A percentile compares a stretch with the other conserved stretches of the same genome.
Conservation (phyloP, 2,888 invertebrate genomes). For the Chalcosyrphus nemorum region DNA sequence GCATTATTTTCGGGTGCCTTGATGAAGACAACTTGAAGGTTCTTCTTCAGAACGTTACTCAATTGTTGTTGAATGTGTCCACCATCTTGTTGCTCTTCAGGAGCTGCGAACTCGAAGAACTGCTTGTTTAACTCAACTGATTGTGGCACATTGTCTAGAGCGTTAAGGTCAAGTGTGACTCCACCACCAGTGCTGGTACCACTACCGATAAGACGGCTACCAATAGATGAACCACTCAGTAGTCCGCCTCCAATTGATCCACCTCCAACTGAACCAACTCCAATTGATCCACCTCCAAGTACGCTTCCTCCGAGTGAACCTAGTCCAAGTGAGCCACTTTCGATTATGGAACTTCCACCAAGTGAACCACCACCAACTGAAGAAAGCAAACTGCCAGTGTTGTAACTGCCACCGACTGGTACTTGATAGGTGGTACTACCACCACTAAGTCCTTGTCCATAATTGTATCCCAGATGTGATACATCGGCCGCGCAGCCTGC, state of each 20-base stretch:
- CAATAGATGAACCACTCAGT: neutral
- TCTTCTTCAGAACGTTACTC: constrained; percentile 75
- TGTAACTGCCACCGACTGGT: too few species aligned
- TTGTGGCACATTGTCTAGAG: constrained; percentile 43
- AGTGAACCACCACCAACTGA: neutral
- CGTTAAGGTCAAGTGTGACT: constrained; percentile 29
- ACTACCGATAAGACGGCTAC: neutral
- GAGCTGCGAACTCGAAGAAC: constrained; percentile 77
- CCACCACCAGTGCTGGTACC: neutral
- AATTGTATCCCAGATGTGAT: constrained; percentile 12
- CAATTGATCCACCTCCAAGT: too few species aligned
- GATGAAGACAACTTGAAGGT: constrained; percentile 79
- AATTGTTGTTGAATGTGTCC: constrained; percentile 62
- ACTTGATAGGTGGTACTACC: neutral
- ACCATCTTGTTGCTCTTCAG: constrained; percentile 74
- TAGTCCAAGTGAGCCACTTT: too few species aligned
- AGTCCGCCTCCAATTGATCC: constrained; percentile 64
- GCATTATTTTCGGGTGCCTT: constrained; percentile 80
- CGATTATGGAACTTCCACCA: too few species aligned
- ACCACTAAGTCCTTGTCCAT: constrained; percentile 11
- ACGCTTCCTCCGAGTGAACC: neutral
- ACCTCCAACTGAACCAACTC: neutral
- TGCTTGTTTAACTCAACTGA: constrained; percentile 74
- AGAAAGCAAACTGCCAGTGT: neutral
- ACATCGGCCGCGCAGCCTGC: neutral